These are phyloP conservation scores for Troglohyphantes excavatus DNA, from an alignment of 2,888 invertebrate genomes.

Conservation along the genomic window DNA sequence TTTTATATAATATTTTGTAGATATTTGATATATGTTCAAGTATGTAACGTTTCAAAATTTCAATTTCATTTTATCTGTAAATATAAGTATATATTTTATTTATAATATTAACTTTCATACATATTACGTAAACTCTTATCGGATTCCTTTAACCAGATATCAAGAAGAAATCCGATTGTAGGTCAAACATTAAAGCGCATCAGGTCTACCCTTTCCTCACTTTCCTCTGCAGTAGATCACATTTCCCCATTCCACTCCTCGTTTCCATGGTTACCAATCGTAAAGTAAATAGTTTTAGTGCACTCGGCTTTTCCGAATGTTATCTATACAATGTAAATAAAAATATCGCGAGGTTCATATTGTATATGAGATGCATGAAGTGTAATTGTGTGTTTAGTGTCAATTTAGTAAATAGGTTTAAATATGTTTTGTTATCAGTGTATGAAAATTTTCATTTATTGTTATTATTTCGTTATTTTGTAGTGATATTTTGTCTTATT, in stretches of 20 bases:
- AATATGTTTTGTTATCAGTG: too few species aligned
- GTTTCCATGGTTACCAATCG: not conserved
- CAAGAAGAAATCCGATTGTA: not conserved
- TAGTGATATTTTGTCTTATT: too few species aligned
- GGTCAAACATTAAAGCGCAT: not conserved
- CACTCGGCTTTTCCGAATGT: not conserved
- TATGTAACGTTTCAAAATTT: too few species aligned
- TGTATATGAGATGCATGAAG: not conserved
- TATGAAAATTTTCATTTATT: too few species aligned
- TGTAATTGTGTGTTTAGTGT: not conserved
- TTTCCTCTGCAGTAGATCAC: not conserved
- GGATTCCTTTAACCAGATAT: not conserved
- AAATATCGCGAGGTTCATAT: not conserved
- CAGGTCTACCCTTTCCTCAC: not conserved
- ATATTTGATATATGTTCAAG: too few species aligned
- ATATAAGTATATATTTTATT: too few species aligned
- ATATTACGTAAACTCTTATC: not conserved
- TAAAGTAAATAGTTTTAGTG: not conserved
- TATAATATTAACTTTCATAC: too few species aligned
- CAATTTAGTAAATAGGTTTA: too few species aligned
- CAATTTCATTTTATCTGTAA: too few species aligned
- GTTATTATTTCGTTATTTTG: too few species aligned
- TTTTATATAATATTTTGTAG: too few species aligned
- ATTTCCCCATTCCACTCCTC: not conserved
- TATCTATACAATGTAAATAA: not conserved